Conservation (phyloP, 2,888 invertebrate species). For the Athalia circularis region DNA sequence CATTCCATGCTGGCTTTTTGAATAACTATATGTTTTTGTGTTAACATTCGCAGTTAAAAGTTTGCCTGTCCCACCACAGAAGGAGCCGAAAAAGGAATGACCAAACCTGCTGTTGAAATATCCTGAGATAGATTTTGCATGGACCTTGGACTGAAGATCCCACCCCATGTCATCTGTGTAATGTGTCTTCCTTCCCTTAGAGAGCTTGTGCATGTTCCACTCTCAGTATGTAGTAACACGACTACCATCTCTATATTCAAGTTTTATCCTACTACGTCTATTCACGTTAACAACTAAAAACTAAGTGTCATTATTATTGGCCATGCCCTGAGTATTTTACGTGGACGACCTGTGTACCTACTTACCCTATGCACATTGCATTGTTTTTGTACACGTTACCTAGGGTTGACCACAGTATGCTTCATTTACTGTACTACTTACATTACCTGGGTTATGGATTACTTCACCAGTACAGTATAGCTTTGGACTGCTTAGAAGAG, state of each 20-base stretch:
- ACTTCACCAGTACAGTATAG: too few species aligned
- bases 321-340: constrained; percentile 29
- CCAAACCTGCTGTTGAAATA: constrained; percentile 54
- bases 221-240: constrained; percentile 15
- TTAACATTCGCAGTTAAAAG: constrained; percentile 61
- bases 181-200: constrained; percentile 56
- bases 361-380: not conserved
- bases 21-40: constrained; percentile 52
- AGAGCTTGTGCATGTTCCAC: constrained; percentile 40
- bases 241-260: not conserved
- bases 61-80: constrained; percentile 56
- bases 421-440: too few species aligned
- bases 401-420: not conserved
- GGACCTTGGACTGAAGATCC: constrained; percentile 57
- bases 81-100: constrained; percentile 57
- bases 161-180: constrained; percentile 34
- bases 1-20: not conserved
- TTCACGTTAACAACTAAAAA: constrained; percentile 8
- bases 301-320: constrained; percentile 45
- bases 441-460: too few species aligned
- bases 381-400: constrained; percentile 1
- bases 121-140: constrained; percentile 54
- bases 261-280: constrained; percentile 4
- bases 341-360: constrained; percentile 3
- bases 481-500: too few species aligned